These are phyloP conservation scores for Nyctereutes procyonoides DNA, from an alignment of 2,113 vertebrate genomes.

Conservation along the genomic window DNA sequence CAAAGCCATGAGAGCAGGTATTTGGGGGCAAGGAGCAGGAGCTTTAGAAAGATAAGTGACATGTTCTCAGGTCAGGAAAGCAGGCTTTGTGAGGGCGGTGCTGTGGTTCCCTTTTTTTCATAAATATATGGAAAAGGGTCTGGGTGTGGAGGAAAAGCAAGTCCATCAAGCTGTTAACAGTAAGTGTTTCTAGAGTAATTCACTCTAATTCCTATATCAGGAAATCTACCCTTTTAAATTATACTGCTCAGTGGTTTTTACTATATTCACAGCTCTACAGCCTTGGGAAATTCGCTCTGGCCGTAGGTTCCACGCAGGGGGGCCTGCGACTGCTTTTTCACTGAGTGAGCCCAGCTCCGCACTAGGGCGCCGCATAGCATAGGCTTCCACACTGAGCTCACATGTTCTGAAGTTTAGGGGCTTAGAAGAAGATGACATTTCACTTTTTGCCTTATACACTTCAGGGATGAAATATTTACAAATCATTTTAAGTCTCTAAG, in stretches of 20 bases:
- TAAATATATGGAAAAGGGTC: background rate
- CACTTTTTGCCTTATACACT: background rate
- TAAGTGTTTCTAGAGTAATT: background rate
- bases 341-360: fast-evolving
- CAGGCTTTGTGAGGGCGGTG: background rate
- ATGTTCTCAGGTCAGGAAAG: background rate
- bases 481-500: background rate
- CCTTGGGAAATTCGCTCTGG: fast-evolving
- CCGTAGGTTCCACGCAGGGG: fast-evolving
- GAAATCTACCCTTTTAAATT: fast-evolving
- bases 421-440: background rate
- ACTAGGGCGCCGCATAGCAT: fast-evolving
- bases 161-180: background rate
- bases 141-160: background rate
- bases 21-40: background rate
- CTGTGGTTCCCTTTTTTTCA: background rate
- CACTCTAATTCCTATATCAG: fast-evolving
- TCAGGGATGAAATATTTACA: fast-evolving
- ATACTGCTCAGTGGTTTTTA: fast-evolving
- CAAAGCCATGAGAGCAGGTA: background rate
- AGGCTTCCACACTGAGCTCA: fast-evolving
- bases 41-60: background rate
- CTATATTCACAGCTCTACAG: no score
- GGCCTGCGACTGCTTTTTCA: background rate
- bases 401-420: background rate